Evolutionary conservation across 2,888 invertebrate genomes (phyloP).

Genomic region (Unio pictorum): DNA sequence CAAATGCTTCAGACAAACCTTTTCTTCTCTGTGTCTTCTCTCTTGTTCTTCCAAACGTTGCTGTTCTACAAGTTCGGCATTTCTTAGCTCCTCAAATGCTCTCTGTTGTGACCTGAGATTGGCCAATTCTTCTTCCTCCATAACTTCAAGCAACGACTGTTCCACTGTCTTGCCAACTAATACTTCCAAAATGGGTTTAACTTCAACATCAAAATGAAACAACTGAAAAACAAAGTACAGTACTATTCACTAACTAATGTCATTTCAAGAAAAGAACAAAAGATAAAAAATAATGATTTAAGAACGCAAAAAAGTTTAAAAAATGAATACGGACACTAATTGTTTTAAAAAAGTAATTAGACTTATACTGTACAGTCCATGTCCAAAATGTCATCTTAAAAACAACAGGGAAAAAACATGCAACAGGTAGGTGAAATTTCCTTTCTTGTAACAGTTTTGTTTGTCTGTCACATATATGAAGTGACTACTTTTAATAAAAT

Average conservation of each 20-base stretch:
- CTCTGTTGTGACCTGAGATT: constrained; percentile 85
- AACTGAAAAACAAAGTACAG: constrained; percentile 73
- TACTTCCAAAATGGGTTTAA: constrained; percentile 89
- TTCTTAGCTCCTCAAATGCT: constrained; percentile 81
- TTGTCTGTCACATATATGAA: too few species aligned
- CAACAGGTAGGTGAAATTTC: too few species aligned
- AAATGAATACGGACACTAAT: too few species aligned
- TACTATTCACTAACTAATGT: not conserved
- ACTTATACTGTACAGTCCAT: too few species aligned
- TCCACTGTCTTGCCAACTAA: constrained; percentile 91
- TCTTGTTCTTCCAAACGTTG: constrained; percentile 87
- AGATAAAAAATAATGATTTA: not conserved
- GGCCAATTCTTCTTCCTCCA: constrained; percentile 93
- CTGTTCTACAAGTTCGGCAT: constrained; percentile 87
- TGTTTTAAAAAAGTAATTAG: too few species aligned
- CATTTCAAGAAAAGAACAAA: not conserved
- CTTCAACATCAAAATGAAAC: constrained; percentile 93
- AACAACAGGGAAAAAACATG: too few species aligned
- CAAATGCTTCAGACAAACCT: constrained; percentile 45
- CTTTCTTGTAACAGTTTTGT: too few species aligned
- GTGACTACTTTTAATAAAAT: too few species aligned
- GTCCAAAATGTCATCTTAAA: too few species aligned
- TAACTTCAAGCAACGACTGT: constrained; percentile 89
- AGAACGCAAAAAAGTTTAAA: not conserved
- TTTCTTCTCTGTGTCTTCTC: constrained; percentile 71